phyloP scores from a whole-genome alignment of 2,113 vertebrate species.

The Oncorhynchus masou region DNA sequence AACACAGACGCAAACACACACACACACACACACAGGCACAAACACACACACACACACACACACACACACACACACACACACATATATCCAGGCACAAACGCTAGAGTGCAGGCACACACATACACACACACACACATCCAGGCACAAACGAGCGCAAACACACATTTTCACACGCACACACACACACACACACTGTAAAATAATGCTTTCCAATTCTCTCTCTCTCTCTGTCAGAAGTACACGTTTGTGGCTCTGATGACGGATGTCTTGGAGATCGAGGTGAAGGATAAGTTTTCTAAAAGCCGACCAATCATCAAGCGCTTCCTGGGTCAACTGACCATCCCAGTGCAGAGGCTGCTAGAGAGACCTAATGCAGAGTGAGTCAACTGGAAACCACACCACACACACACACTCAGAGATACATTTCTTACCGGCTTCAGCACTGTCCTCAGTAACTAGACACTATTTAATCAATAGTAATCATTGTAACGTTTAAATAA shows the following conservation, averaged over 20 bases:
- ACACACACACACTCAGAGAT: neutral
- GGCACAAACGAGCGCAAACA: too few relatives aligned
- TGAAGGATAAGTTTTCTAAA: slow-evolving; percentile 98
- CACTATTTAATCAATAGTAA: slow-evolving; percentile 16
- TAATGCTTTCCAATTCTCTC: too few relatives aligned
- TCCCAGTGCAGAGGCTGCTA: slow-evolving; percentile 90
- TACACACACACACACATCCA: neutral
- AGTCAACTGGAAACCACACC: slow-evolving; percentile 31
- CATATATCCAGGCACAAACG: neutral
- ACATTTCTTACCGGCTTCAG: too few relatives aligned
- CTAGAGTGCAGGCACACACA: neutral
- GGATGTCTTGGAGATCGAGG: slow-evolving; percentile 93
- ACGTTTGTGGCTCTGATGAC: slow-evolving; percentile 95
- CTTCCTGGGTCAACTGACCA: slow-evolving; percentile 92
- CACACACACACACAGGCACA: neutral
- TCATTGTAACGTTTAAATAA: too few relatives aligned
- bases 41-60: neutral
- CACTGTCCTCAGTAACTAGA: neutral
- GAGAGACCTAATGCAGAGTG: slow-evolving; percentile 90
- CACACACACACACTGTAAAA: too few relatives aligned
- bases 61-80: neutral
- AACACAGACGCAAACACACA: neutral
- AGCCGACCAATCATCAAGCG: slow-evolving; percentile 98
- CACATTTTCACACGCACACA: too few relatives aligned
- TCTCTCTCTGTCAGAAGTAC: slow-evolving; percentile 80